Evolutionary conservation across 2,888 invertebrate genomes (phyloP).

Genomic region (Elegia similella): DNA sequence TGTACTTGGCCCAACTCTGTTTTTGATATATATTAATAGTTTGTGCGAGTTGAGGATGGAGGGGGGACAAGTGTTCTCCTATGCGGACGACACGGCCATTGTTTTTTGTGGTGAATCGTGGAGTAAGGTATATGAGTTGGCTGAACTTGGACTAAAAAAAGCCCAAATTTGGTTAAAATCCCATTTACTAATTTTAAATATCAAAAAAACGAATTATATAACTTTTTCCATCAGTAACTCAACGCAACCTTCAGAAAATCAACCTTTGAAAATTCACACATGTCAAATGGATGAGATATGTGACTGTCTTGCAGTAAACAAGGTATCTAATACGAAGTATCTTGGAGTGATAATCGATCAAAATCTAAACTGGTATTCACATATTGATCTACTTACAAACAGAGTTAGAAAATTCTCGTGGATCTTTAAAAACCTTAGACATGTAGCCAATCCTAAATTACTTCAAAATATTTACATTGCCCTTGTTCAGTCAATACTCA

Average conservation of each 20-base stretch:
- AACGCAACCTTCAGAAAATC: background rate
- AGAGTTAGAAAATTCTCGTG: background rate
- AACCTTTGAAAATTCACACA: background rate
- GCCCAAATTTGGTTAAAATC: background rate
- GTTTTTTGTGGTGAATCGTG: background rate
- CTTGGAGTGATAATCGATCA: background rate
- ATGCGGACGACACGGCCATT: constrained; percentile 1
- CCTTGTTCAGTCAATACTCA: background rate
- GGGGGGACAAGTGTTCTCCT: background rate
- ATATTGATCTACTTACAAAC: background rate
- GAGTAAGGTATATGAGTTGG: background rate
- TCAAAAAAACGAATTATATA: background rate
- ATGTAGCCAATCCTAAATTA: background rate
- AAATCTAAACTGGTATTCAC: background rate
- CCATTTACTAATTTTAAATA: background rate
- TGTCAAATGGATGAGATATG: background rate
- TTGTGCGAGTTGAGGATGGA: background rate
- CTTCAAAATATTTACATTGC: background rate
- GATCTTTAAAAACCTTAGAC: background rate
- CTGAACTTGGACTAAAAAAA: background rate
- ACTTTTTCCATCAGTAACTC: background rate
- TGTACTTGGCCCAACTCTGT: background rate
- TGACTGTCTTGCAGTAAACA: background rate
- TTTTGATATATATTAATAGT: constrained; percentile 1
- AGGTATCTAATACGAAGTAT: background rate